Percentiles rank a stretch among this genome's conserved stretches.
These are phyloP conservation scores for Thermophis baileyi DNA, from an alignment of 2,113 vertebrate species.

Conservation along the genomic window DNA sequence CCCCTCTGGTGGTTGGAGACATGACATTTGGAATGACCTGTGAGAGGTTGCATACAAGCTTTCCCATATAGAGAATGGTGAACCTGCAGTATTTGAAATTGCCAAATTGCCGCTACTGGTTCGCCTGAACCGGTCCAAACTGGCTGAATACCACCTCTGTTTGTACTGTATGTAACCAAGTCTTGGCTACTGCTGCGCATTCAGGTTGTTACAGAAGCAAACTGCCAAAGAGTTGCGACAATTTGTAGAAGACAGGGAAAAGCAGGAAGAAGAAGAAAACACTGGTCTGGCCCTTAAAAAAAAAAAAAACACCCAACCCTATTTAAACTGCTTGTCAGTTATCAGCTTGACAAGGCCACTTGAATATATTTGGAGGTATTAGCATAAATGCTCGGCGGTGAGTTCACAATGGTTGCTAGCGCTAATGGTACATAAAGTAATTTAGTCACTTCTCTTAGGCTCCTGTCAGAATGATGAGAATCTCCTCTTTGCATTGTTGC, in stretches of 20 bases:
- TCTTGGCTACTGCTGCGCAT: not conserved
- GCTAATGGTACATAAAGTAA: conserved; percentile 82
- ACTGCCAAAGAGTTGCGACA: not conserved
- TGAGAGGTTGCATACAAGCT: too few relatives aligned
- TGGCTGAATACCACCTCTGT: too few relatives aligned
- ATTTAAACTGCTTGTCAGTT: conserved; percentile 73
- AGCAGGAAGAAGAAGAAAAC: conserved; percentile 28
- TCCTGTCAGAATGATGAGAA: conserved; percentile 77
- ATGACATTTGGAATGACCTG: too few relatives aligned
- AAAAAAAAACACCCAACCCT: conserved; percentile 26
- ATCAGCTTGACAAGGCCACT: conserved; percentile 76
- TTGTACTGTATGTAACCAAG: not conserved
- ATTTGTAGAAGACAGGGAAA: not conserved
- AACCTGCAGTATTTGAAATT: too few relatives aligned
- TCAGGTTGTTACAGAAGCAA: conserved; percentile 35
- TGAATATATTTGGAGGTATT: conserved; percentile 73
- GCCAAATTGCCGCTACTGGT: too few relatives aligned
- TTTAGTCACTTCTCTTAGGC: conserved; percentile 79
- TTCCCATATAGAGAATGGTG: too few relatives aligned
- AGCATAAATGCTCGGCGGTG: conserved; percentile 76
- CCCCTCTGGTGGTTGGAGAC: too few relatives aligned
- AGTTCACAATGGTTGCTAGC: conserved; percentile 72
- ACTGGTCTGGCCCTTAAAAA: conserved; percentile 56
- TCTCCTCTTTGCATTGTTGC: conserved; percentile 77
- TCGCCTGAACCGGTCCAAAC: too few relatives aligned